These are phyloP conservation scores for Drosophila merina DNA, from an alignment of 2,888 invertebrate genomes.

Conservation along the genomic window DNA sequence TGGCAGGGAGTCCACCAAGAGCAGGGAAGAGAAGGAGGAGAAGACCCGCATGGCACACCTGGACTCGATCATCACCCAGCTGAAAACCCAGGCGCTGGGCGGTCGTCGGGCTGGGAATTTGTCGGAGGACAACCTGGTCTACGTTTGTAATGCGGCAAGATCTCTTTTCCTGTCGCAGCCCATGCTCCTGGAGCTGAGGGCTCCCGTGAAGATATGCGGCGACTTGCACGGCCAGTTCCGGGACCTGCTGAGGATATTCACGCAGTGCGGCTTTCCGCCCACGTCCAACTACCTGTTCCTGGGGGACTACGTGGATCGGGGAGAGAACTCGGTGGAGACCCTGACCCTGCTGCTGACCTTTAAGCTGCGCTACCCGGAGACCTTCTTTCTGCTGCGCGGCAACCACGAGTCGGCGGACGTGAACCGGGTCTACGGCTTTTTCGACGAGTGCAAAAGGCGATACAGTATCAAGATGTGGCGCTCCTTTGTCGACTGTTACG, in stretches of 20 bases:
- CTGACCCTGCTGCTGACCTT: slow-evolving; percentile 26
- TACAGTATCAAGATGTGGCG: slow-evolving; percentile 33
- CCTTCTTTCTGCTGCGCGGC: slow-evolving; percentile 37
- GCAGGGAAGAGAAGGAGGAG: slow-evolving; percentile 5
- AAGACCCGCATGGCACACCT: slow-evolving; percentile 1
- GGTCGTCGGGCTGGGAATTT: slow-evolving; percentile 5
- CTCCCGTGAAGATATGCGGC: slow-evolving; percentile 37
- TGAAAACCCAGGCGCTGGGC: background rate
- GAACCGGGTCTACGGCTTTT: slow-evolving; percentile 35
- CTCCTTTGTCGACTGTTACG: slow-evolving; percentile 36
- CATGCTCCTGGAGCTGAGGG: slow-evolving; percentile 34
- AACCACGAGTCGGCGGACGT: slow-evolving; percentile 38
- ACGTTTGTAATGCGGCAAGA: slow-evolving; percentile 3
- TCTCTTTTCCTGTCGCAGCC: slow-evolving; percentile 30
- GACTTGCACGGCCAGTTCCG: slow-evolving; percentile 38
- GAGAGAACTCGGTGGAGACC: slow-evolving; percentile 26
- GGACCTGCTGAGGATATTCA: slow-evolving; percentile 34
- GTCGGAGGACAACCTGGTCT: slow-evolving; percentile 1
- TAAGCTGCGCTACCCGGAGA: slow-evolving; percentile 30
- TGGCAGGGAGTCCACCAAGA: background rate
- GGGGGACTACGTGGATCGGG: slow-evolving; percentile 38
- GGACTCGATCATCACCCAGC: slow-evolving; percentile 17
- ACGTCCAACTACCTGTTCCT: slow-evolving; percentile 30
- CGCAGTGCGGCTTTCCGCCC: slow-evolving; percentile 31
- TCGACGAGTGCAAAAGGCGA: slow-evolving; percentile 34